A percentile compares a stretch with the other conserved stretches of the same genome.
Evolutionary conservation across 2,113 vertebrate species (phyloP).

Genomic region (Antennarius striatus): DNA sequence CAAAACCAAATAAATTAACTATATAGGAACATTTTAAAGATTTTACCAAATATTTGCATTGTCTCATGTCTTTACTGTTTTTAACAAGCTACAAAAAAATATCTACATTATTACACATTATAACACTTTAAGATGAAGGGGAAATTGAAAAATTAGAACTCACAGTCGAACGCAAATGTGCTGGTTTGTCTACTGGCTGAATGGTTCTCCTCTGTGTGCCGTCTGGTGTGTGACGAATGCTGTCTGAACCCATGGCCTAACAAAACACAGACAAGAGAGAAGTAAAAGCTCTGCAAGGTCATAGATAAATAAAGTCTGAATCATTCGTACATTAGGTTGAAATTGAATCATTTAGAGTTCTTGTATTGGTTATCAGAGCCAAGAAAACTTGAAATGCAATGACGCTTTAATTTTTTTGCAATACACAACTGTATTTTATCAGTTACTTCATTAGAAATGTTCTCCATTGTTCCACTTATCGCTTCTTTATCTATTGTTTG

Average conservation of each 20-base stretch:
- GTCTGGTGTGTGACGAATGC: constrained; percentile 53
- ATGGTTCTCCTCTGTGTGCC: constrained; percentile 80
- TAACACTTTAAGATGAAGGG: neutral
- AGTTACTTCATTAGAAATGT: neutral
- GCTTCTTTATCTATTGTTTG: neutral
- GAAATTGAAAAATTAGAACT: constrained; percentile 61
- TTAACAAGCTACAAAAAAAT: neutral
- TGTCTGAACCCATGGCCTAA: constrained; percentile 80
- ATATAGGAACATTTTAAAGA: too few species aligned
- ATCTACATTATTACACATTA: too few species aligned
- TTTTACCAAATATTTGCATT: neutral
- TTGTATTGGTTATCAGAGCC: too few species aligned
- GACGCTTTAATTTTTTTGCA: neutral
- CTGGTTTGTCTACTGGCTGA: constrained; percentile 81
- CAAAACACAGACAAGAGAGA: neutral
- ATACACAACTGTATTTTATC: neutral
- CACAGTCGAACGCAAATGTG: constrained; percentile 83
- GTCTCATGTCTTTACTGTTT: neutral
- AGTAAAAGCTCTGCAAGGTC: too few species aligned
- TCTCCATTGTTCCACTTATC: neutral
- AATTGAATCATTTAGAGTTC: too few species aligned
- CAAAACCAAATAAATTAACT: too few species aligned
- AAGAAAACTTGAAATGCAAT: too few species aligned
- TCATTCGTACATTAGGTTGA: too few species aligned
- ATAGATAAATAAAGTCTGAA: neutral